A percentile compares a stretch with the other conserved stretches of the same genome.
These are phyloP conservation scores for Myoxocephalus aenaeus DNA, from an alignment of 2,797 vertebrate species.

Conservation along the genomic window DNA sequence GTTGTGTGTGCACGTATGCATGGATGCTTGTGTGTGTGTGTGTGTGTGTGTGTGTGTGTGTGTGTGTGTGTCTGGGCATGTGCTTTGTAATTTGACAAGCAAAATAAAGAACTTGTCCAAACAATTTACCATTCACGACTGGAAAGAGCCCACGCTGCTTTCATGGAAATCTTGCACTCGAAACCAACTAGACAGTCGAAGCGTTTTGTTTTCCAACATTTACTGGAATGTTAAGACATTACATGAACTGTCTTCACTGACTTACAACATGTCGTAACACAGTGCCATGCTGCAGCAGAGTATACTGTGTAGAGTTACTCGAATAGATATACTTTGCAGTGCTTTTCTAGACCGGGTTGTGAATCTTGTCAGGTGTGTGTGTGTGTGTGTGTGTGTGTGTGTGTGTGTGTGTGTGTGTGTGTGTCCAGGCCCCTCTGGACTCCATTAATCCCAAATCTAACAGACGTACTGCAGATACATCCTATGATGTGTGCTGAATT, in stretches of 20 bases:
- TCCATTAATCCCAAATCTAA: constrained; percentile 86
- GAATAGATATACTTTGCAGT: constrained; percentile 73
- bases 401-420: constrained; percentile 40
- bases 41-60: constrained; percentile 38
- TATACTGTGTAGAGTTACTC: constrained; percentile 59
- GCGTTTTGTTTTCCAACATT: constrained; percentile 25
- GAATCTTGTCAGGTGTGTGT: constrained; percentile 73
- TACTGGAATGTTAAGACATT: constrained; percentile 47
- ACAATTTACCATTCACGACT: constrained; percentile 43
- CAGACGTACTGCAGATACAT: constrained; percentile 79
- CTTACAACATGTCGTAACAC: constrained; percentile 44
- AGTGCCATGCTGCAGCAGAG: constrained; percentile 53
- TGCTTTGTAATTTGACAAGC: constrained; percentile 62
- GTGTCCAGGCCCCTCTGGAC: constrained; percentile 78
- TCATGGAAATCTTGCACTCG: constrained; percentile 39
- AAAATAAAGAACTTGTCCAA: constrained; percentile 65
- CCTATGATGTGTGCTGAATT: constrained; percentile 80
- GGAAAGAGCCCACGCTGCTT: constrained; percentile 21
- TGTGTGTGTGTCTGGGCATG: constrained; percentile 56
- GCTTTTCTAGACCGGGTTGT: constrained; percentile 66
- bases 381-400: constrained; percentile 3
- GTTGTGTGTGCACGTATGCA: constrained; percentile 65
- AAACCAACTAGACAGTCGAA: constrained; percentile 23
- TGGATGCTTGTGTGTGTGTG: constrained; percentile 47
- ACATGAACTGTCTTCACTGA: constrained; percentile 37